Percentiles rank a stretch among this genome's conserved stretches.
These are phyloP conservation scores for Danio rerio DNA, from an alignment of 2,113 vertebrate species.

Conservation along the genomic window DNA sequence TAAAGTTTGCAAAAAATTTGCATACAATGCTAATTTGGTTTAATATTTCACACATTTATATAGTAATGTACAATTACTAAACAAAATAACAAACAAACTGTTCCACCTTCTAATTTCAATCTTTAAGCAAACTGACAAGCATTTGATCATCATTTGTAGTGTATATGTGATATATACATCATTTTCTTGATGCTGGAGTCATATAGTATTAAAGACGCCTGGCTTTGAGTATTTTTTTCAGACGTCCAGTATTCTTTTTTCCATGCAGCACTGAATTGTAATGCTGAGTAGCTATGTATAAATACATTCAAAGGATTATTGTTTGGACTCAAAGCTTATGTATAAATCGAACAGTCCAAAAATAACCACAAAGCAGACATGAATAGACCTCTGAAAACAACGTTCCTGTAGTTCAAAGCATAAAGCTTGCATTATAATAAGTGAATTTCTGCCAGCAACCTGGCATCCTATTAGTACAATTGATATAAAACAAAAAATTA, in stretches of 20 bases:
- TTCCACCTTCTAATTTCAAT: no score
- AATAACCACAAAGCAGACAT: slow-evolving; percentile 3
- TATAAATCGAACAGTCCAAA: not conserved
- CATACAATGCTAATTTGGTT: no score
- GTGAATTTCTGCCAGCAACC: not conserved
- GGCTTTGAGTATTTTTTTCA: not conserved
- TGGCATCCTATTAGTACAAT: not conserved
- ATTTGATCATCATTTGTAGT: no score
- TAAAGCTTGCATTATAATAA: not conserved
- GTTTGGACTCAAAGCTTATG: not conserved
- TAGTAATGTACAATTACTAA: no score
- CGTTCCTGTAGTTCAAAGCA: not conserved
- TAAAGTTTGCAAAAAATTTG: no score
- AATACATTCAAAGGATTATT: slow-evolving; percentile 9
- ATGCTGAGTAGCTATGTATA: not conserved
- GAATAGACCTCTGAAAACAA: not conserved
- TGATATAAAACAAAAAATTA: not conserved
- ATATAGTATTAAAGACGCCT: not conserved
- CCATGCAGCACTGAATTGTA: not conserved
- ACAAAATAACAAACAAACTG: no score
- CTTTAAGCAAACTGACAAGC: no score
- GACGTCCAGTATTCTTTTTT: not conserved
- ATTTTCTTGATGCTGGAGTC: not conserved
- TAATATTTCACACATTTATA: no score
- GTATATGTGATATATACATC: not conserved